Percentiles rank a stretch among this genome's conserved stretches.
Conservation (phyloP, 2,113 vertebrate genomes). For the Lethenteron reissneri region DNA sequence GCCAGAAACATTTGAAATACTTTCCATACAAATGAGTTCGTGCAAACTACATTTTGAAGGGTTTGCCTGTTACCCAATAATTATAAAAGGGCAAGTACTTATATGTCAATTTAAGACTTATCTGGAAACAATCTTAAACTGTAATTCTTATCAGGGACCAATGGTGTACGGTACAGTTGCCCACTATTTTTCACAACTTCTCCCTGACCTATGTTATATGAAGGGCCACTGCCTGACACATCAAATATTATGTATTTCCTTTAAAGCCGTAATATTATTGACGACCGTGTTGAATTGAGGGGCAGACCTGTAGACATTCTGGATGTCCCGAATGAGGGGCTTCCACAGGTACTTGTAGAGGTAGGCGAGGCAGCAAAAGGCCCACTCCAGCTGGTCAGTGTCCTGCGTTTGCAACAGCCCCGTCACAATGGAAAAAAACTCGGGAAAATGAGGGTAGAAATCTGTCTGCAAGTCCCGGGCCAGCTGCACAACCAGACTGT, state of each 20-base stretch:
- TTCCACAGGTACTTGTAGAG: conserved; percentile 94
- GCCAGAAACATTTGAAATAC: too few species aligned
- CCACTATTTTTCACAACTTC: neutral
- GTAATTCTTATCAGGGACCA: too few species aligned
- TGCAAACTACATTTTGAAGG: too few species aligned
- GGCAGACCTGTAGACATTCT: conserved; percentile 58
- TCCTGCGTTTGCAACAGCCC: conserved; percentile 66
- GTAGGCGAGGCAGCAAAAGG: conserved; percentile 70
- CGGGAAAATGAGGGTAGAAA: conserved; percentile 79
- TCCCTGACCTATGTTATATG: neutral
- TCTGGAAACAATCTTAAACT: too few species aligned
- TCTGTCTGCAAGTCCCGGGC: conserved; percentile 81
- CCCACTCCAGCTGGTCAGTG: conserved; percentile 71
- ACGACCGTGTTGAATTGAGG: neutral
- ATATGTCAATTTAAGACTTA: too few species aligned
- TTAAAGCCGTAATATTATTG: neutral
- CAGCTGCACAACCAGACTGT: conserved; percentile 69
- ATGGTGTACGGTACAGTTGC: too few species aligned
- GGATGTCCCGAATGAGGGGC: conserved; percentile 78
- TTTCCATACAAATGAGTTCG: too few species aligned
- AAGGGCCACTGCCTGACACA: neutral
- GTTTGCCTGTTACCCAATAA: too few species aligned
- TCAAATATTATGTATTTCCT: neutral
- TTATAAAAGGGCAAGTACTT: too few species aligned
- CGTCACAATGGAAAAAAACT: conserved; percentile 62